phyloP scores from a whole-genome alignment of 2,797 vertebrate species.

The Xiphophorus birchmanni region DNA sequence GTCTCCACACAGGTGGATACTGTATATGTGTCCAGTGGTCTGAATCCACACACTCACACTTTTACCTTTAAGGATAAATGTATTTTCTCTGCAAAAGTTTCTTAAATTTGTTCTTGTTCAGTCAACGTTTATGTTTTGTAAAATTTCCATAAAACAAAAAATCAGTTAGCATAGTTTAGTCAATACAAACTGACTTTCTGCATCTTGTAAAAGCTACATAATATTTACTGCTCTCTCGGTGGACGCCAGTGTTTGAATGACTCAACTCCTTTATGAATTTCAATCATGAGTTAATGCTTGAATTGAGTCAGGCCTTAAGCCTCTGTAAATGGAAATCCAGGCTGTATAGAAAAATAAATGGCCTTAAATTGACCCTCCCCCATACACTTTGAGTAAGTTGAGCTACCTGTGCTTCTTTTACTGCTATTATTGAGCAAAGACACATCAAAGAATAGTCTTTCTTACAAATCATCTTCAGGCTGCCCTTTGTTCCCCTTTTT shows the following conservation, averaged over 20 bases:
- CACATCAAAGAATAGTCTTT: constrained; percentile 43
- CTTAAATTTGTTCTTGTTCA: background rate
- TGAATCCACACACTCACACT: background rate
- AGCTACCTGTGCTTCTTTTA: constrained; percentile 12
- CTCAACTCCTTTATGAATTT: background rate
- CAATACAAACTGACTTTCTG: background rate
- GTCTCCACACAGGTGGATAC: background rate
- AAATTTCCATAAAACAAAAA: background rate
- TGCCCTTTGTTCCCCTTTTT: constrained; percentile 28
- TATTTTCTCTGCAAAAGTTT: background rate
- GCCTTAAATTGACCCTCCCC: constrained; percentile 30
- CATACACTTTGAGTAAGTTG: constrained; percentile 36
- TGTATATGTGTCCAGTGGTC: background rate
- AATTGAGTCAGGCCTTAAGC: background rate
- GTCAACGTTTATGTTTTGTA: background rate
- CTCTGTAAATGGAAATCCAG: background rate
- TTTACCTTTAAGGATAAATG: background rate
- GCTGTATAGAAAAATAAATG: constrained; percentile 42
- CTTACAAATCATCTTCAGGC: constrained; percentile 59
- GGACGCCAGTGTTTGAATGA: background rate
- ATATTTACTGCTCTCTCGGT: background rate
- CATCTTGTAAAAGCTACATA: background rate
- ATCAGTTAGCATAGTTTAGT: background rate
- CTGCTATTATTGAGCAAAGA: constrained; percentile 33
- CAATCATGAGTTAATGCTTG: background rate